Conservation (phyloP, 1,140 invertebrate species). For the Paraescarpia echinospica region DNA sequence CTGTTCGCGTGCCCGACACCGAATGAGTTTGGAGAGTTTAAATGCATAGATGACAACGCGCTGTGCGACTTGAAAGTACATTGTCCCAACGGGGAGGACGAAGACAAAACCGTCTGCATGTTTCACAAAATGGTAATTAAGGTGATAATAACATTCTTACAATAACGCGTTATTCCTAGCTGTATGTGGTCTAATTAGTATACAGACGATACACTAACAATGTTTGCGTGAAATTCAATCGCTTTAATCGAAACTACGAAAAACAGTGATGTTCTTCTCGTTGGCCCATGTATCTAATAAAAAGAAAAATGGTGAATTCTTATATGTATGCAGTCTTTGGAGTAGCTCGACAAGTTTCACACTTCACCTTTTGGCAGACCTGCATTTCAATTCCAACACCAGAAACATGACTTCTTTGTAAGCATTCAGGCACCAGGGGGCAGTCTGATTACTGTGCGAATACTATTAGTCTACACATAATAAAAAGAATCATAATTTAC, state of each 20-base stretch:
- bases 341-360: too few species aligned
- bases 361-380: too few species aligned
- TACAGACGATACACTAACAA: background rate
- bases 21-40: slow-evolving; percentile 84
- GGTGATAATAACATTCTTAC: slow-evolving; percentile 14
- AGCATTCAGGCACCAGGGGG: background rate
- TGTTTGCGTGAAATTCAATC: background rate
- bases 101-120: slow-evolving; percentile 89
- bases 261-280: background rate
- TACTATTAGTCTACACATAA: background rate
- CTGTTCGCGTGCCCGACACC: slow-evolving; percentile 86
- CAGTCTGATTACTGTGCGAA: background rate
- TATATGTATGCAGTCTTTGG: background rate
- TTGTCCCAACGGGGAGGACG: slow-evolving; percentile 89
- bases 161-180: slow-evolving; percentile 2
- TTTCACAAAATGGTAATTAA: slow-evolving; percentile 91
- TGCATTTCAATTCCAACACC: background rate
- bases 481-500: background rate
- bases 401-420: background rate
- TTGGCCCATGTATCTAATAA: background rate
- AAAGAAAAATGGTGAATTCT: background rate
- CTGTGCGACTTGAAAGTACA: slow-evolving; percentile 93
- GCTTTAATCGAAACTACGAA: background rate
- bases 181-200: slow-evolving; percentile 18
- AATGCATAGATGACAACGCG: slow-evolving; percentile 94